Evolutionary conservation across 2,113 vertebrate genomes (phyloP), one percentile per base, ranked within the genome.

Genomic region (Catharus fuscescens): DNA sequence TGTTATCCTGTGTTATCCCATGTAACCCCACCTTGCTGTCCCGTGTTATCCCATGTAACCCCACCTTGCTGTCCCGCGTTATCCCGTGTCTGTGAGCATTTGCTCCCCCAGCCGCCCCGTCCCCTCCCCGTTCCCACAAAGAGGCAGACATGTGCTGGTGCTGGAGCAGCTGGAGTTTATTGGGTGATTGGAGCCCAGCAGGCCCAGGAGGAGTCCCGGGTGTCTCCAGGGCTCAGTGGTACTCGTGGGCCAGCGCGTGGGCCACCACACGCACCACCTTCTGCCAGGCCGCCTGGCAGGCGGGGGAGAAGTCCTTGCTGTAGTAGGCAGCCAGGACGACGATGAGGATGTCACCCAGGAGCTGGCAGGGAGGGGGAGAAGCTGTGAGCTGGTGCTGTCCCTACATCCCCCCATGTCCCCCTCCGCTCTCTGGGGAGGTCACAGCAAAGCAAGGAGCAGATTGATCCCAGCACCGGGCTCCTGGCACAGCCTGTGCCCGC

Each of bases 231-330:
- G 31, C 40, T 97, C 96, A 99, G 95, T 98, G 97, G 97, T 98
- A 99, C 94, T 97, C 97, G 14, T 65, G 97, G 94, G 97, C 96
- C 96, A 99, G 95, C 2, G 97, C 98, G 0, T 94, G 95, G 77
- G 98, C 98, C 86, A 99, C 98, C 83, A 98, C 98, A 11, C 73
- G 9, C 50, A 98, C 81, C 96, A 99, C 96, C 97, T 99, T 99
- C 97, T 98, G 98, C 57, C 76, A 98, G 61, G 95, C n/a, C 1
- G 96, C 82, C 91, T 98, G 98, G 14, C 57, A 12, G 0, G 86
- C 23, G 0, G 98, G 90, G 5, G 65, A 95, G 98, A 99, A 98
- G 0, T 88, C 83, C 20, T 28, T 31, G 14, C 98, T 90, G 3
- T 97, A 23, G 61, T 93, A 92, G 20, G 70, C 13, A 0, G 98